Conservation (phyloP, 2,113 vertebrate species). For the Callaeas wilsoni region DNA sequence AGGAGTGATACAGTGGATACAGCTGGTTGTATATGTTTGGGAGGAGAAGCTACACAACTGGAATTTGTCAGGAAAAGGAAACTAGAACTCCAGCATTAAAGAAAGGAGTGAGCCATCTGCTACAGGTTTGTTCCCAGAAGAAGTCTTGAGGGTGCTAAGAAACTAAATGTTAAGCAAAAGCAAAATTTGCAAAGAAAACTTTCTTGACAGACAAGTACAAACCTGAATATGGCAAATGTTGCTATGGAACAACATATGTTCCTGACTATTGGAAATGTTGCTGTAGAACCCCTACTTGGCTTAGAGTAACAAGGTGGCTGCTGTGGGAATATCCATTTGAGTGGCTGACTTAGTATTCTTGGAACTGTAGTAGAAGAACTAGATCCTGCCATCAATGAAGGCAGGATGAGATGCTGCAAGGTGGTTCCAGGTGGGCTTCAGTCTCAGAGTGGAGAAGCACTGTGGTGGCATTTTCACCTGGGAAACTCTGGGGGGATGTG, state of each 20-base stretch:
- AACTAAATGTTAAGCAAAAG: background rate
- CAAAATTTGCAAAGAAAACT: background rate
- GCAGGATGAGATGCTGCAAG: background rate
- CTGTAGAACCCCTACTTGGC: background rate
- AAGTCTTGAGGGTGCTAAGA: background rate
- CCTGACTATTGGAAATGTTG: background rate
- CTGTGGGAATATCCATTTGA: background rate
- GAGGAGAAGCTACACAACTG: background rate
- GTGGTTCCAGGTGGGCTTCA: background rate
- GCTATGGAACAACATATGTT: background rate
- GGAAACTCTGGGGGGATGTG: background rate
- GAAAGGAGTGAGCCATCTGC: background rate
- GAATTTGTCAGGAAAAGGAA: background rate
- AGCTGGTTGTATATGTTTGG: background rate
- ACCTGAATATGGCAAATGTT: background rate
- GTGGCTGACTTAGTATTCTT: background rate
- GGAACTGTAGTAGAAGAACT: background rate
- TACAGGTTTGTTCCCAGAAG: background rate
- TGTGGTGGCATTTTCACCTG: background rate
- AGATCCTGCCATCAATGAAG: background rate
- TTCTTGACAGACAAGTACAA: background rate
- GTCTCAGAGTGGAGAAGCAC: background rate
- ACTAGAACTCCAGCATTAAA: background rate
- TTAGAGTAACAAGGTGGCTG: background rate
- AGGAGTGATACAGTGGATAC: background rate